Evolutionary conservation across 2,888 invertebrate species (phyloP).

Genomic region (Philopedon plagiatum): DNA sequence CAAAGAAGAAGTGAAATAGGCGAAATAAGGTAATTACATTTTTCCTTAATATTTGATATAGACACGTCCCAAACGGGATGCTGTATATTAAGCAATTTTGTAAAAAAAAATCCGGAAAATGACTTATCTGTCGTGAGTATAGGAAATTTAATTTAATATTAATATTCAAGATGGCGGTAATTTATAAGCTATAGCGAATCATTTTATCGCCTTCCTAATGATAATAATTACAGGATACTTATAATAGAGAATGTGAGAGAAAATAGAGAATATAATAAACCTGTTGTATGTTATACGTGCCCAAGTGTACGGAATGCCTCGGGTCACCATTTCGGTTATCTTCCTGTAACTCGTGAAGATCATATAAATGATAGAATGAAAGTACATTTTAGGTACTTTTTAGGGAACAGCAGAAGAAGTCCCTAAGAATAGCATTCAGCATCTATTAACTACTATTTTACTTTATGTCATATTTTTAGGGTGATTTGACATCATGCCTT

Average conservation of each 20-base stretch:
- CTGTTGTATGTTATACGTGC: slow-evolving; percentile 17
- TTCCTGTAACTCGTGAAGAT: slow-evolving; percentile 4
- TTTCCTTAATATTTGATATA: neutral
- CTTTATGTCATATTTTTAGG: too few species aligned
- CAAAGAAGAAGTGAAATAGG: too few species aligned
- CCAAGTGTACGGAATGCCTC: slow-evolving; percentile 1
- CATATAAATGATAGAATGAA: slow-evolving; percentile 4
- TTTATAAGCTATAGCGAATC: slow-evolving; percentile 28
- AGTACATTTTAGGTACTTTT: too few species aligned
- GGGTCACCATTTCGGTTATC: slow-evolving; percentile 13
- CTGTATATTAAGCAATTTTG: neutral
- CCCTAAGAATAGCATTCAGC: too few species aligned
- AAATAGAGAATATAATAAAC: neutral
- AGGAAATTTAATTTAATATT: slow-evolving; percentile 30
- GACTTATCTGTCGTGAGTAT: neutral
- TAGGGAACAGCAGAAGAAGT: too few species aligned
- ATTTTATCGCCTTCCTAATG: slow-evolving; percentile 41
- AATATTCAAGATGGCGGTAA: slow-evolving; percentile 37
- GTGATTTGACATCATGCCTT: too few species aligned
- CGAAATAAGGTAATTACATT: too few species aligned
- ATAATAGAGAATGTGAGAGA: slow-evolving; percentile 22
- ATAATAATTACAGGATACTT: slow-evolving; percentile 41
- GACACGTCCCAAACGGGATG: slow-evolving; percentile 1
- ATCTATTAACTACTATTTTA: too few species aligned
- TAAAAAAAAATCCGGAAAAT: neutral